These are phyloP conservation scores for Phataginus tricuspis DNA, from an alignment of 2,797 vertebrate species.

Conservation along the genomic window DNA sequence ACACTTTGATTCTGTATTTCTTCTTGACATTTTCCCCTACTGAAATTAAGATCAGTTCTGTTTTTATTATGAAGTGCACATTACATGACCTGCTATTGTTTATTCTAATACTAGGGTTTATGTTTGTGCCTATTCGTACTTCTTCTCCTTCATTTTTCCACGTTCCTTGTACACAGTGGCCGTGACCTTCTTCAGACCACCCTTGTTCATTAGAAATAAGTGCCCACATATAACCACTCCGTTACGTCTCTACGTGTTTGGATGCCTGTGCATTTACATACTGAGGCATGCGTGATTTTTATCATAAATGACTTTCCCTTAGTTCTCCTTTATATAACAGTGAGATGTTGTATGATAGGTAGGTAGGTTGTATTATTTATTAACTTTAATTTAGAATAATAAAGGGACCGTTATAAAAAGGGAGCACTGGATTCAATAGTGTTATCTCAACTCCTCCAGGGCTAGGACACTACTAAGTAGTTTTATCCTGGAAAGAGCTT, in stretches of 20 bases:
- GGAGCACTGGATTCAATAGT: neutral
- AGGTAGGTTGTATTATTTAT: neutral
- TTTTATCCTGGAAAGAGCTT: neutral
- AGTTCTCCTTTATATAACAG: neutral
- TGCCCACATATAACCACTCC: neutral
- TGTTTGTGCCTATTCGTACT: neutral
- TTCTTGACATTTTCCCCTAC: neutral
- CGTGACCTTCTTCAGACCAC: neutral
- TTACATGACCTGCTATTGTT: neutral
- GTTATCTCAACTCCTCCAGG: neutral
- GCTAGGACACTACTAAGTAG: neutral
- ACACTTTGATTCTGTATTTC: neutral
- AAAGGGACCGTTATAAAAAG: neutral
- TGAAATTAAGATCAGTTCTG: neutral
- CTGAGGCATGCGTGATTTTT: neutral
- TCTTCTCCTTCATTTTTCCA: neutral
- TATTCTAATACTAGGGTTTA: neutral
- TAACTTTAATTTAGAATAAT: constrained; percentile 25
- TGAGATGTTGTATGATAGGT: neutral
- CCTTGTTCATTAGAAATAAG: neutral
- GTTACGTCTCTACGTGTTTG: neutral
- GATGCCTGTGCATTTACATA: neutral
- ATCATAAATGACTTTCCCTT: neutral
- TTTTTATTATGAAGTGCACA: neutral
- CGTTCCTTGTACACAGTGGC: neutral